Evolutionary conservation across 1,140 invertebrate genomes (phyloP), one percentile per base, ranked within the genome.

Genomic region (Euschistus heros): DNA sequence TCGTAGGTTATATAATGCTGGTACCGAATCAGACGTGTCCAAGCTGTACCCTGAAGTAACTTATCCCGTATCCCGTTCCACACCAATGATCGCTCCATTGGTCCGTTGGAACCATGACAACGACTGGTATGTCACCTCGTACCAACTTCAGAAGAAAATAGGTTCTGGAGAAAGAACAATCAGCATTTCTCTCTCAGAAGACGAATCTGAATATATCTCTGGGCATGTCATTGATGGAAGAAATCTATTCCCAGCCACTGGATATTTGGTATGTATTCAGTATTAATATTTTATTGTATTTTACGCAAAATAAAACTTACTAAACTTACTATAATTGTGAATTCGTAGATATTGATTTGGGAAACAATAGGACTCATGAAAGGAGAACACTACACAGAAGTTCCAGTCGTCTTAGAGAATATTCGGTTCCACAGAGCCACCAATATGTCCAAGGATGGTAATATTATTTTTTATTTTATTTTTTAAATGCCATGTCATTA

Each of bases 41-140:
- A 79, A 76, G 61, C 72, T 87, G 18, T 86, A 86, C 73, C 82
- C 84, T 0, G 73, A 76, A 46, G 77, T 91, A 0, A 74, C 81
- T n/a, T 91, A 83, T 74, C 91, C 92, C 0, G 91, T 94, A 0
- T 82, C 88, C 1, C 75, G 83, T 24, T 84, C 86, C 20, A 94
- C 91, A 0, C 84, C 86, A 0, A 86, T 86, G 80, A 78, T 94
- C 27, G 81, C 84, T 5, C 82, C 89, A 13, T 72, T 93, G 0
- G 80, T 92, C 1, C 83, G 84, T 67, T 98, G 95, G 95, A 91
- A 97, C 73, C 95, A 98, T 74, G 83, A 82, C 10, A 85, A 91
- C 68, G 82, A 86, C 68, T 70, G 83, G 83, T 85, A 80, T 65
- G 83, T 85, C 2, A 83, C 55, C 0, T 59, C 64, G 6, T 65